A percentile compares a stretch with the other conserved stretches of the same genome.
Evolutionary conservation across 2,888 invertebrate genomes (phyloP).

Genomic region (Silvanus unidentatus): DNA sequence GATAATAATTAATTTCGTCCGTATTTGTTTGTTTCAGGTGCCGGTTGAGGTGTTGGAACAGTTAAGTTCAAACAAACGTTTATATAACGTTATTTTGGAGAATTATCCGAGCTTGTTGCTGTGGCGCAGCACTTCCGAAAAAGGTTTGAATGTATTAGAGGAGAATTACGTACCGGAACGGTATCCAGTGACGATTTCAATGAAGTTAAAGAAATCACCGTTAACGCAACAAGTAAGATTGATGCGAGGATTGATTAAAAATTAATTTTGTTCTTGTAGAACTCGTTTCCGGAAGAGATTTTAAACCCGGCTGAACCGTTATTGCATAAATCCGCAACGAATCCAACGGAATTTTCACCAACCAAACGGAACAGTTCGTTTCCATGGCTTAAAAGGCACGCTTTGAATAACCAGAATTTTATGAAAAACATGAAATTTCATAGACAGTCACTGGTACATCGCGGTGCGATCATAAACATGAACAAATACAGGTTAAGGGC

Average conservation of each 20-base stretch:
- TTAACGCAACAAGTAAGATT: constrained; percentile 18
- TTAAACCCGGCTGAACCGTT: constrained; percentile 24
- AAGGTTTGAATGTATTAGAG: constrained; percentile 47
- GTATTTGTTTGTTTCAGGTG: constrained; percentile 48
- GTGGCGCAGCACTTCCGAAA: constrained; percentile 60
- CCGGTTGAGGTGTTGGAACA: constrained; percentile 60
- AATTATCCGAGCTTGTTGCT: constrained; percentile 66
- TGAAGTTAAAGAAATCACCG: constrained; percentile 49
- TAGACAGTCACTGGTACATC: constrained; percentile 77
- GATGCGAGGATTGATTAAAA: background rate
- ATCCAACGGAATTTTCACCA: constrained; percentile 11
- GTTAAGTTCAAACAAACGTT: constrained; percentile 57
- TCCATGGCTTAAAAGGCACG: constrained; percentile 51
- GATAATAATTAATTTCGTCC: no score
- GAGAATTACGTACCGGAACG: constrained; percentile 36
- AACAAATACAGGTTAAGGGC: constrained; percentile 76
- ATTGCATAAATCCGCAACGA: constrained; percentile 9
- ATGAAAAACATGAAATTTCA: constrained; percentile 67
- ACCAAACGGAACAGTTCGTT: constrained; percentile 36
- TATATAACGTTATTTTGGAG: constrained; percentile 65
- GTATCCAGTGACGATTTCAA: constrained; percentile 57
- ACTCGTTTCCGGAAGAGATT: constrained; percentile 33
- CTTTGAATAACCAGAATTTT: constrained; percentile 60
- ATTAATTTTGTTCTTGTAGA: constrained; percentile 19
- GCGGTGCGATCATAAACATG: constrained; percentile 78